Conservation (phyloP, 2,888 invertebrate genomes). For the Chaetogeoica ovagalla region DNA sequence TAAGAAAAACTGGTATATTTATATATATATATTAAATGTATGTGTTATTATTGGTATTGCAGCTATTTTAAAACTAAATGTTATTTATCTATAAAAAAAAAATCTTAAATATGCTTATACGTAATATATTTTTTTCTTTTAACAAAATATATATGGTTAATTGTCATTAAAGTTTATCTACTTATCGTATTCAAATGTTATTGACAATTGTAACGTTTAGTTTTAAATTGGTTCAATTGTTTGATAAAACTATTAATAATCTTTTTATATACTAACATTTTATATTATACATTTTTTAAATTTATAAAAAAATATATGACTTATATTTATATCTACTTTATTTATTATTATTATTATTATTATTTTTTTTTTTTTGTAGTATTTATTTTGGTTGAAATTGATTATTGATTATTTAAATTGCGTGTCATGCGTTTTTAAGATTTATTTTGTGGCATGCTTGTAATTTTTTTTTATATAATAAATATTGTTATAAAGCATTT, state of each 20-base stretch:
- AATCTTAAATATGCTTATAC: not conserved
- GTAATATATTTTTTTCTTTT: not conserved
- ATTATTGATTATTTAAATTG: slow-evolving; percentile 1
- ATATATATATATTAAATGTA: too few relatives aligned
- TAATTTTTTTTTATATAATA: slow-evolving; percentile 24
- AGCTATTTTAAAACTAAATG: not conserved
- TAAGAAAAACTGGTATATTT: not conserved
- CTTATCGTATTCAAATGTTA: not conserved
- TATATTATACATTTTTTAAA: slow-evolving; percentile 23
- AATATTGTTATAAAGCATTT: slow-evolving; percentile 19
- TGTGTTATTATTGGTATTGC: not conserved
- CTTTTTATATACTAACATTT: slow-evolving; percentile 35
- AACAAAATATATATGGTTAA: not conserved
- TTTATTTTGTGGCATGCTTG: not conserved
- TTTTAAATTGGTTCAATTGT: not conserved
- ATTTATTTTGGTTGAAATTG: slow-evolving; percentile 14
- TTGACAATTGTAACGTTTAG: not conserved
- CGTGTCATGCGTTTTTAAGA: not conserved
- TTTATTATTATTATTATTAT: not conserved
- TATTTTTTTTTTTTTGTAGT: slow-evolving; percentile 11
- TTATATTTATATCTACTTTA: not conserved
- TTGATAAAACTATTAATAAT: slow-evolving; percentile 3
- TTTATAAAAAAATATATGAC: slow-evolving; percentile 11
- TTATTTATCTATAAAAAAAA: not conserved
- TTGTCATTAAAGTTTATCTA: not conserved